Percentiles rank a stretch among this genome's conserved stretches.
Conservation (phyloP, 92 coral and sea anemone species). For the Phenganax marumi region DNA sequence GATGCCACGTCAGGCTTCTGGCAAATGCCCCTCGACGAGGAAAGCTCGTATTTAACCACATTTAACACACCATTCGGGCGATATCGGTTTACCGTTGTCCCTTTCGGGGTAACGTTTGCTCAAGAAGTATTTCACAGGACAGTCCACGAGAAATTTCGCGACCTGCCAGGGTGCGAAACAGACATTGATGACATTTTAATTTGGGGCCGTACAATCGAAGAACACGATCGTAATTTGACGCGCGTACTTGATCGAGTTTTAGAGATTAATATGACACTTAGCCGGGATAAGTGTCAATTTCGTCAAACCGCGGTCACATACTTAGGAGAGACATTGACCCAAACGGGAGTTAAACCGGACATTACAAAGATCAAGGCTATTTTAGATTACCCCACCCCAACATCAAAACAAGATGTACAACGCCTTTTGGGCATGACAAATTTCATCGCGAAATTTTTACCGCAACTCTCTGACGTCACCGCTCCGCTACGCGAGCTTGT, state of each 20-base stretch:
- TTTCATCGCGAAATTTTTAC: slow-evolving; percentile 59
- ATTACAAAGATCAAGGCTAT: slow-evolving; percentile 59
- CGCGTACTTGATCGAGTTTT: slow-evolving; percentile 41
- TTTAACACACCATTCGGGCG: slow-evolving; percentile 67
- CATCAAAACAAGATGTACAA: slow-evolving; percentile 59
- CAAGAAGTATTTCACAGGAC: slow-evolving; percentile 67
- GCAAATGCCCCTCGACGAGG: slow-evolving; percentile 58
- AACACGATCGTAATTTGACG: slow-evolving; percentile 52
- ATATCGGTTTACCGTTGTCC: slow-evolving; percentile 51
- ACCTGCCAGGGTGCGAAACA: slow-evolving; percentile 59
- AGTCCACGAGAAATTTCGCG: slow-evolving; percentile 45
- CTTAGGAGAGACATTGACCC: slow-evolving; percentile 59
- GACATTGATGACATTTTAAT: slow-evolving; percentile 67
- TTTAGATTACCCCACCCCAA: slow-evolving; percentile 42
- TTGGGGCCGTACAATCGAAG: slow-evolving; percentile 61
- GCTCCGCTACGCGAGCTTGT: slow-evolving; percentile 58
- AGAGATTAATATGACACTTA: slow-evolving; percentile 57
- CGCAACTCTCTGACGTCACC: slow-evolving; percentile 42
- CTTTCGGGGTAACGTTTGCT: slow-evolving; percentile 60
- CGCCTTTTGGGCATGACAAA: slow-evolving; percentile 63
- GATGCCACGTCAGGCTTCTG: slow-evolving; percentile 61
- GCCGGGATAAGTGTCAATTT: slow-evolving; percentile 55
- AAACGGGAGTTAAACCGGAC: slow-evolving; percentile 61
- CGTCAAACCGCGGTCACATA: slow-evolving; percentile 47
- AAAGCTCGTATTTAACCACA: slow-evolving; percentile 56